Percentiles rank a stretch among this genome's conserved stretches.
These are phyloP conservation scores for Cosmia trapezina DNA, from an alignment of 2,888 invertebrate genomes.

Conservation along the genomic window DNA sequence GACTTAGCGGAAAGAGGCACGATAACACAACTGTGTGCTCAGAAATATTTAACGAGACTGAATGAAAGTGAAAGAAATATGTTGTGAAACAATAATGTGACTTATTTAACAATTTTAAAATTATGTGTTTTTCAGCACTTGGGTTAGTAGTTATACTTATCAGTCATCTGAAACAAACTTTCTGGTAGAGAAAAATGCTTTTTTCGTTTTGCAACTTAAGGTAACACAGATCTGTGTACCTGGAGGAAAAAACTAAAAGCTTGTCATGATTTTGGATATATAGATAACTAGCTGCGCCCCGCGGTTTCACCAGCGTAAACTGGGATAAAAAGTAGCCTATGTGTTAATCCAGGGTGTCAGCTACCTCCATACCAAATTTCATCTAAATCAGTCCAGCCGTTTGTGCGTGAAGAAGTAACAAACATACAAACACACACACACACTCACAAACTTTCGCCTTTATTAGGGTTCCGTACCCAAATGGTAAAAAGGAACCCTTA, in stretches of 20 bases:
- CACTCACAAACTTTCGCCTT: too few relatives aligned
- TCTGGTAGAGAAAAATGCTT: too few relatives aligned
- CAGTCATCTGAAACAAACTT: neutral
- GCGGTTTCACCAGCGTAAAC: too few relatives aligned
- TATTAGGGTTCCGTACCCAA: too few relatives aligned
- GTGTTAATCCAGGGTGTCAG: too few relatives aligned
- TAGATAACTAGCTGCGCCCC: too few relatives aligned
- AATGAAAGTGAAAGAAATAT: slow-evolving; percentile 2
- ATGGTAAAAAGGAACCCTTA: too few relatives aligned
- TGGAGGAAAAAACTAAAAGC: neutral
- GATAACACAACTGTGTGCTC: slow-evolving; percentile 9
- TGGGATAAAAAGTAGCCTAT: too few relatives aligned
- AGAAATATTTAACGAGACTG: neutral
- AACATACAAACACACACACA: too few relatives aligned
- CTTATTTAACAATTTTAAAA: neutral
- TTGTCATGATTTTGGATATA: neutral
- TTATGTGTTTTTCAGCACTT: neutral
- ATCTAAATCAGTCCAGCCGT: too few relatives aligned
- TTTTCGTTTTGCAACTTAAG: neutral
- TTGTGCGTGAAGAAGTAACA: too few relatives aligned
- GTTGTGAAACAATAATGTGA: neutral
- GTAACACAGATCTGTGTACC: neutral
- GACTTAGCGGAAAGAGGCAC: slow-evolving; percentile 23
- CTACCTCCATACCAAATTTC: too few relatives aligned
- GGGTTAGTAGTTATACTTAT: neutral